Conservation (phyloP, 2,113 vertebrate species). For the Laticauda colubrina region DNA sequence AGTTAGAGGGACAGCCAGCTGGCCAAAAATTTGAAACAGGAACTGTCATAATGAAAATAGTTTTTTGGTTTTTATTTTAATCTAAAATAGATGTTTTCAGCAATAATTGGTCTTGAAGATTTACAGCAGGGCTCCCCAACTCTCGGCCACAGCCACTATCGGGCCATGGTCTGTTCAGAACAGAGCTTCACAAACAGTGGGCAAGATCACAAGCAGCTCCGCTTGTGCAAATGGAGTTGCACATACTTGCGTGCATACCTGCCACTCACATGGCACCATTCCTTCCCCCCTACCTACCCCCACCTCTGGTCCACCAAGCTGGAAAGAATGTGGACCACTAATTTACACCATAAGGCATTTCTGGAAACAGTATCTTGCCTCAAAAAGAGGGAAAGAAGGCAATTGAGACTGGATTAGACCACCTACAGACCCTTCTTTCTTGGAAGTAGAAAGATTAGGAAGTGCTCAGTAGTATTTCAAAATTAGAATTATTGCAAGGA, state of each 20-base stretch:
- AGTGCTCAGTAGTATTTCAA: not conserved
- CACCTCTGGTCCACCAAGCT: not conserved
- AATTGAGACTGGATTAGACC: not conserved
- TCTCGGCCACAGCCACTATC: not conserved
- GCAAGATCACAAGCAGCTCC: not conserved
- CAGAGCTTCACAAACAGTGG: not conserved
- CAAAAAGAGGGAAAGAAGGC: not conserved
- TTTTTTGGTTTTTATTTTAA: not conserved
- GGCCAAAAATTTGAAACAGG: not conserved
- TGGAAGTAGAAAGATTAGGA: not conserved
- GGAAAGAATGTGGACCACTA: not conserved
- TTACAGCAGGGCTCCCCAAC: not conserved
- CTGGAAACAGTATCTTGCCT: not conserved
- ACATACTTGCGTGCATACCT: not conserved
- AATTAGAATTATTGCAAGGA: not conserved
- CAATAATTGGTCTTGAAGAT: not conserved
- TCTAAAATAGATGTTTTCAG: not conserved
- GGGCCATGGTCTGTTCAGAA: not conserved
- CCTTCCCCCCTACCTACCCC: too few species aligned
- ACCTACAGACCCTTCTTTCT: not conserved
- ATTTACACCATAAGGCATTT: not conserved
- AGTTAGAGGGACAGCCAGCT: not conserved
- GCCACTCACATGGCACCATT: not conserved
- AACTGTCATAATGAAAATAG: not conserved
- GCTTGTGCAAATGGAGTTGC: not conserved